A percentile compares a stretch with the other conserved stretches of the same genome.
phyloP scores from a whole-genome alignment of 2,888 invertebrate genomes.

The Drosophila kanekoi region DNA sequence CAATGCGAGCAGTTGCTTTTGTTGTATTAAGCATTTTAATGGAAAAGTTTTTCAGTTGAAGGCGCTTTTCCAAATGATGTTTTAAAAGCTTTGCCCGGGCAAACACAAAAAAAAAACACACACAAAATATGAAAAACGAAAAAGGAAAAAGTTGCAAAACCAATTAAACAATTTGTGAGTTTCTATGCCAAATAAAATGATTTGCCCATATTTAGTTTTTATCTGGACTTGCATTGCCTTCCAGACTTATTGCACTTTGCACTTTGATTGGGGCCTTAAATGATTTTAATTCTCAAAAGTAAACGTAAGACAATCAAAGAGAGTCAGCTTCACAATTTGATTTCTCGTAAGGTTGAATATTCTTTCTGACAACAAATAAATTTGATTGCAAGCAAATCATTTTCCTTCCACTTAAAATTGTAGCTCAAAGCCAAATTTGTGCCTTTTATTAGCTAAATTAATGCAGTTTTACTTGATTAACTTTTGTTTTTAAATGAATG shows the following conservation, averaged over 20 bases:
- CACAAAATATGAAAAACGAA: neutral
- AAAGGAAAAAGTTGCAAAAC: slow-evolving; percentile 49
- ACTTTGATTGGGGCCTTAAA: slow-evolving; percentile 23
- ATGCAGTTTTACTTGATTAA: too few relatives aligned
- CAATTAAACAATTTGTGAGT: slow-evolving; percentile 68
- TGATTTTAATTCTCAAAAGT: neutral
- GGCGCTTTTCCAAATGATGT: slow-evolving; percentile 78
- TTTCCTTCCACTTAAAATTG: neutral
- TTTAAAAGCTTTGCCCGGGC: slow-evolving; percentile 72
- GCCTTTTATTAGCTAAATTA: too few relatives aligned
- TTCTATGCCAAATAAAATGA: slow-evolving; percentile 47
- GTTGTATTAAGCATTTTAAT: slow-evolving; percentile 77
- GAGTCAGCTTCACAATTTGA: neutral
- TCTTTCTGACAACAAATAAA: neutral
- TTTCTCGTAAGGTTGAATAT: neutral
- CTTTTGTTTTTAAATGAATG: too few relatives aligned
- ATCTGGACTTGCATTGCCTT: slow-evolving; percentile 5
- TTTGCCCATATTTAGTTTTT: slow-evolving; percentile 43
- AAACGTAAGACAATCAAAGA: too few relatives aligned
- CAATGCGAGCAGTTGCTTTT: slow-evolving; percentile 37
- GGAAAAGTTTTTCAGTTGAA: slow-evolving; percentile 80
- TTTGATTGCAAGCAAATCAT: neutral
- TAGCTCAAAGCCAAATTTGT: too few relatives aligned
- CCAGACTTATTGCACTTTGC: slow-evolving; percentile 26
- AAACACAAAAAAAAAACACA: slow-evolving; percentile 20